A percentile compares a stretch with the other conserved stretches of the same genome.
These are phyloP conservation scores for Salvelinus sp. DNA, from an alignment of 2,113 vertebrate genomes.

Conservation along the genomic window DNA sequence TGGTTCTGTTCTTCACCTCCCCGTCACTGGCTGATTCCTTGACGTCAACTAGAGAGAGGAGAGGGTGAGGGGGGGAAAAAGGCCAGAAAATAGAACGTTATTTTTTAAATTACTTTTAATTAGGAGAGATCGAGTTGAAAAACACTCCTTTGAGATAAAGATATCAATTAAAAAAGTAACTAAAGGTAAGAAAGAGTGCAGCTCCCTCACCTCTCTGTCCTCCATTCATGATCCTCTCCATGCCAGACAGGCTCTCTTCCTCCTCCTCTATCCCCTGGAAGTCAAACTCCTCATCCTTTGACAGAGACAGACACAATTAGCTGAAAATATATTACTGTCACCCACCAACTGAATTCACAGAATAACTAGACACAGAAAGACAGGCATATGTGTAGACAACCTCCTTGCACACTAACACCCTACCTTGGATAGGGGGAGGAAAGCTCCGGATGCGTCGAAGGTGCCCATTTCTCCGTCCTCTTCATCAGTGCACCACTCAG, in stretches of 20 bases:
- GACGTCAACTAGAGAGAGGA: neutral
- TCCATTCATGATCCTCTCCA: slow-evolving; percentile 41
- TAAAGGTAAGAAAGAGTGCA: neutral
- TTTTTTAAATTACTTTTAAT: neutral
- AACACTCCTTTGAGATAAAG: neutral
- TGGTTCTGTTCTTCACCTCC: slow-evolving; percentile 58
- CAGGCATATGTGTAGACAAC: neutral
- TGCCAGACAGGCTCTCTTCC: slow-evolving; percentile 61
- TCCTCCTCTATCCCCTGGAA: slow-evolving; percentile 87
- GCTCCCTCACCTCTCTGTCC: slow-evolving; percentile 65
- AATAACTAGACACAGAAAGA: neutral
- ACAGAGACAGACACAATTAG: neutral
- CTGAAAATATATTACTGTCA: neutral
- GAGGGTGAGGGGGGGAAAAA: neutral
- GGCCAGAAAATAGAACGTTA: too few species aligned
- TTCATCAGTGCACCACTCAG: slow-evolving; percentile 90
- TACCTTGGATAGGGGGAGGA: slow-evolving; percentile 84
- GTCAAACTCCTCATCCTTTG: slow-evolving; percentile 85
- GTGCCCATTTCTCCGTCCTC: slow-evolving; percentile 91
- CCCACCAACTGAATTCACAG: neutral
- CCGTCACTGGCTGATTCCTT: slow-evolving; percentile 40
- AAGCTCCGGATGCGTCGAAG: slow-evolving; percentile 90
- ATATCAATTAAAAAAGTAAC: neutral
- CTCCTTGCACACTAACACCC: neutral
- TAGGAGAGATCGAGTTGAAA: neutral